Percentiles rank a stretch among this genome's conserved stretches.
Conservation (phyloP, 2,888 invertebrate genomes). For the Dynastes hyllus region DNA sequence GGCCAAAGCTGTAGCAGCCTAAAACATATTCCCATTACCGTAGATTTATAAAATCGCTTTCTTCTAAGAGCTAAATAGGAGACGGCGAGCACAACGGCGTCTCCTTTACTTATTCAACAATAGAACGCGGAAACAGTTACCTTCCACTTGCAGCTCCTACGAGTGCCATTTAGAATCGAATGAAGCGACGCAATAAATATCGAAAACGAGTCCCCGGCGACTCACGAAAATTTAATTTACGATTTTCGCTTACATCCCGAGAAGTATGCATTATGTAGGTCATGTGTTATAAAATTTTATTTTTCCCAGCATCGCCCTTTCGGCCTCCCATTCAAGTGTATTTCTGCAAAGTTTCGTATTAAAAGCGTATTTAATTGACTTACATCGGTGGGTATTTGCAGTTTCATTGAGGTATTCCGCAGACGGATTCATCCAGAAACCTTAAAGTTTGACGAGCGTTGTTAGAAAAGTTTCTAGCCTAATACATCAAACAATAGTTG, state of each 20-base stretch:
- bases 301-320: neutral
- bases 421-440: too few species aligned
- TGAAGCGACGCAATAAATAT: slow-evolving; percentile 34
- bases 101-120: slow-evolving; percentile 41
- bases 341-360: neutral
- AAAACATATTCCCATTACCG: too few species aligned
- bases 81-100: neutral
- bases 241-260: neutral
- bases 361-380: neutral
- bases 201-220: neutral
- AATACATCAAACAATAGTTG: too few species aligned
- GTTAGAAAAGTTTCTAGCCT: too few species aligned
- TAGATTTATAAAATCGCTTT: too few species aligned
- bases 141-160: slow-evolving; percentile 19
- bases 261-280: neutral
- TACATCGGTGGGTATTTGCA: neutral
- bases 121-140: slow-evolving; percentile 12
- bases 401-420: too few species aligned
- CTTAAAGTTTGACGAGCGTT: too few species aligned
- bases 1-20: too few species aligned
- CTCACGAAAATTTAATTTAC: slow-evolving; percentile 14
- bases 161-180: slow-evolving; percentile 30
- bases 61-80: neutral
- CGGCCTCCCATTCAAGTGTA: neutral
- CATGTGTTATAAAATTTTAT: slow-evolving; percentile 2